Conservation (phyloP, 2,888 invertebrate genomes). For the Cybosia mesomella region DNA sequence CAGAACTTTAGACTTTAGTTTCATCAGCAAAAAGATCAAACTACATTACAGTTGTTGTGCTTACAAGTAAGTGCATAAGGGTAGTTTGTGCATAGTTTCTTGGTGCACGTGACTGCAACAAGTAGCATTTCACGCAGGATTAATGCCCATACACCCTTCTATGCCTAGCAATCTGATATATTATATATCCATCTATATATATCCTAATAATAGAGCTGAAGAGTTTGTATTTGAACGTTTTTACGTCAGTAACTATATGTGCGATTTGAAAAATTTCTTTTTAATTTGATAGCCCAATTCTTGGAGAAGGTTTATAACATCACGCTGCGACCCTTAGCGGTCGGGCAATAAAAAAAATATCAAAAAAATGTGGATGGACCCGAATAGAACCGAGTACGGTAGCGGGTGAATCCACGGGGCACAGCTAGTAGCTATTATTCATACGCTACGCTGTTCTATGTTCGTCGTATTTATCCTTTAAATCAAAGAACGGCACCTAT, state of each 20-base stretch:
- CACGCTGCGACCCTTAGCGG: too few relatives aligned
- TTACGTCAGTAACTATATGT: not conserved
- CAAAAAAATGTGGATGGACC: not conserved
- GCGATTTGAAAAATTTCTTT: not conserved
- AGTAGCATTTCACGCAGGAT: constrained; percentile 67
- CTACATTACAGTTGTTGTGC: constrained; percentile 17
- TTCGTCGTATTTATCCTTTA: not conserved
- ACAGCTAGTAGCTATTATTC: not conserved
- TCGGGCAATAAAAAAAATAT: not conserved
- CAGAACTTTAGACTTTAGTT: constrained; percentile 30
- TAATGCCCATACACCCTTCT: constrained; percentile 44
- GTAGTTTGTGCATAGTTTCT: constrained; percentile 60
- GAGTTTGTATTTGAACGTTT: not conserved
- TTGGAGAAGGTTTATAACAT: not conserved
- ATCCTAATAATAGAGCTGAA: not conserved
- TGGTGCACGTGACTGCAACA: constrained; percentile 80
- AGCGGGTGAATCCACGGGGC: not conserved
- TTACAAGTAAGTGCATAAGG: constrained; percentile 49
- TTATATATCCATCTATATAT: not conserved
- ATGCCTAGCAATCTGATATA: constrained; percentile 52
- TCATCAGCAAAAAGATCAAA: constrained; percentile 6
- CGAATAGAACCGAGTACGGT: not conserved
- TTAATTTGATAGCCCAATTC: not conserved
- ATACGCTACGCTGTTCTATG: too few relatives aligned
- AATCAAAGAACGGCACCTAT: not conserved